Base-by-base conservation (phyloP, 2,888 invertebrate species). In the Scaptomyza flava region DNA sequence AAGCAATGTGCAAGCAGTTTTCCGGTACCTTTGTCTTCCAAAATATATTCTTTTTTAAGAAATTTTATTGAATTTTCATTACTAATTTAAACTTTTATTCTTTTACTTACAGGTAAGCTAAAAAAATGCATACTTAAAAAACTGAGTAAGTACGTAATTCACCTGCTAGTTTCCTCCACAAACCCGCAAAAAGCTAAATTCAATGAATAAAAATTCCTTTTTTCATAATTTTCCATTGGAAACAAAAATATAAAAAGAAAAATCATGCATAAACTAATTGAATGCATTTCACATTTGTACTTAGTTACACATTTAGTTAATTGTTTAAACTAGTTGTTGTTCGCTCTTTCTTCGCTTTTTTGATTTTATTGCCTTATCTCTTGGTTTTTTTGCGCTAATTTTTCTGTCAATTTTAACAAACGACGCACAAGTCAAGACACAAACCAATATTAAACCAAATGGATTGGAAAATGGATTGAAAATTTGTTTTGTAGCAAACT, bases 61-160 rank as follows among this genome's bases (percentile, higher is more conserved):
- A 1, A 23, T 34, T 0, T 6, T 6, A 0, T 27, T 7, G n/a
- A 4, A 57, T 45, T 52, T 12, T 23, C 9, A 6, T 2, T 41
- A 53, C 11, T 53, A 34, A 68, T 34, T 8, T 33, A 41, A 8
- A n/a, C 14, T 27, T 58, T 1, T 34, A 8, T 23, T 41, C 8
- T 9, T 53, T 41, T 54, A 12, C 38, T 81, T 81, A 0, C 70
- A 81, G 81, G 81, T 81, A 86, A 81, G 81, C 66, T n/a, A 5
- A n/a, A 23, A 20, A 33, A 23, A 3, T 27, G n/a, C 14, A 41
- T 43, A 5, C 11, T 36, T 17, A 30, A 47, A 1, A 6, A 9
- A 11, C 59, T 43, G 58, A 63, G 80, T 81, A 51, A 85, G 80
- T 84, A 81, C n/a, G 8, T 0, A 20, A 7, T 34, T 2, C 11